These are phyloP conservation scores for Drosophila trichaetosa DNA, from an alignment of 2,888 invertebrate species.

Conservation along the genomic window DNA sequence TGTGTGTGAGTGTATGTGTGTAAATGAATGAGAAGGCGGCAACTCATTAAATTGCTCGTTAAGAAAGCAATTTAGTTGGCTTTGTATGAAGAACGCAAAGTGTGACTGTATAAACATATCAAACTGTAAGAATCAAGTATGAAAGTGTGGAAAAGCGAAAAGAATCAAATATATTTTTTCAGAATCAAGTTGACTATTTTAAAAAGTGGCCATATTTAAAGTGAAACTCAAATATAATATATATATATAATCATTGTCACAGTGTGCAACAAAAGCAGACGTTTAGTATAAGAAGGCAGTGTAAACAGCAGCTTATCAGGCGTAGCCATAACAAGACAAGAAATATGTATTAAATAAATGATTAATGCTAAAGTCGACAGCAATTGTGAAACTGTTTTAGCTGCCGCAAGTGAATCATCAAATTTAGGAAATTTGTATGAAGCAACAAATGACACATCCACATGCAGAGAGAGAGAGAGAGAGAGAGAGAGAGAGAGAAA, in stretches of 20 bases:
- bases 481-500: slow-evolving; percentile 3
- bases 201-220: not conserved
- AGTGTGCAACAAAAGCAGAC: not conserved
- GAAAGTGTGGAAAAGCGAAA: not conserved
- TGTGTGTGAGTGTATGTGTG: not conserved
- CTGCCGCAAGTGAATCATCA: slow-evolving; percentile 50
- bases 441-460: slow-evolving; percentile 43
- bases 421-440: slow-evolving; percentile 61
- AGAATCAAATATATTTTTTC: not conserved
- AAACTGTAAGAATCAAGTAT: not conserved
- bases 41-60: slow-evolving; percentile 2
- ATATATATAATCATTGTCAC: not conserved
- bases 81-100: not conserved
- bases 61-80: slow-evolving; percentile 2
- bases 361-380: slow-evolving; percentile 32
- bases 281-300: not conserved
- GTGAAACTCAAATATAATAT: not conserved
- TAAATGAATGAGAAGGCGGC: not conserved
- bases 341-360: slow-evolving; percentile 22
- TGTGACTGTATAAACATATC: not conserved
- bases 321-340: slow-evolving; percentile 13
- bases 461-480: slow-evolving; percentile 3
- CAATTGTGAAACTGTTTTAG: slow-evolving; percentile 31
- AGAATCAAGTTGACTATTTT: not conserved
- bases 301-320: slow-evolving; percentile 29